Evolutionary conservation across 2,888 invertebrate genomes (phyloP).

Genomic region (Mythimna pallens): DNA sequence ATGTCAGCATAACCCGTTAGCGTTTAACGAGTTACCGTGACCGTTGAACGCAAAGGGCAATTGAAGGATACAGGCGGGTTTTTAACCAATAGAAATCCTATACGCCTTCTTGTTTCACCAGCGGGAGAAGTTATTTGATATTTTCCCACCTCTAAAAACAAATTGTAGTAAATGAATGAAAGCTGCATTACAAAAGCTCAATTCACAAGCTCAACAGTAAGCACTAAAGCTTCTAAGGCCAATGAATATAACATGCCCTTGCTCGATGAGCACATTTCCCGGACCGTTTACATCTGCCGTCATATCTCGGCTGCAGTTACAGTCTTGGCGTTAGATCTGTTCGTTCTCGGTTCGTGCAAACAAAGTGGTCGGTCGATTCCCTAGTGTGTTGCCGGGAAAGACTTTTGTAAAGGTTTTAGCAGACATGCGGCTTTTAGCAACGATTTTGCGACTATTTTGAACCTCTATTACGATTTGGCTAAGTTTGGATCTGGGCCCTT

Average conservation of each 20-base stretch:
- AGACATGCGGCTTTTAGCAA: slow-evolving; percentile 10
- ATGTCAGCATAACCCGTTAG: no score
- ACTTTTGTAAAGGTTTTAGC: slow-evolving; percentile 15
- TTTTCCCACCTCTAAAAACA: no score
- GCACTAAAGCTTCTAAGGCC: slow-evolving; percentile 30
- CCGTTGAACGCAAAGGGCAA: no score
- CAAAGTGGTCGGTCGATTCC: slow-evolving; percentile 52
- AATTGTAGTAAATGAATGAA: background rate
- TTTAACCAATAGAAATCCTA: no score
- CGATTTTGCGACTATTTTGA: slow-evolving; percentile 4
- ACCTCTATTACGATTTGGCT: no score
- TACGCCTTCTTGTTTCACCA: no score
- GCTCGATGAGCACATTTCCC: slow-evolving; percentile 30
- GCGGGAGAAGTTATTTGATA: no score
- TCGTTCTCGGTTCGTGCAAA: slow-evolving; percentile 42
- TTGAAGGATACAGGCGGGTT: no score
- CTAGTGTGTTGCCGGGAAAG: slow-evolving; percentile 40
- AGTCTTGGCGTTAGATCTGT: slow-evolving; percentile 46
- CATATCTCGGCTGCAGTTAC: slow-evolving; percentile 59
- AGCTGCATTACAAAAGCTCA: background rate
- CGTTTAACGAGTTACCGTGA: no score
- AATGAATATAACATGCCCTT: slow-evolving; percentile 48
- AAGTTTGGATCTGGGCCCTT: no score
- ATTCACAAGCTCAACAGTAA: slow-evolving; percentile 16
- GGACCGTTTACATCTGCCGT: slow-evolving; percentile 47